Conservation (phyloP, 2,113 vertebrate genomes). For the Hipposideros armiger region DNA sequence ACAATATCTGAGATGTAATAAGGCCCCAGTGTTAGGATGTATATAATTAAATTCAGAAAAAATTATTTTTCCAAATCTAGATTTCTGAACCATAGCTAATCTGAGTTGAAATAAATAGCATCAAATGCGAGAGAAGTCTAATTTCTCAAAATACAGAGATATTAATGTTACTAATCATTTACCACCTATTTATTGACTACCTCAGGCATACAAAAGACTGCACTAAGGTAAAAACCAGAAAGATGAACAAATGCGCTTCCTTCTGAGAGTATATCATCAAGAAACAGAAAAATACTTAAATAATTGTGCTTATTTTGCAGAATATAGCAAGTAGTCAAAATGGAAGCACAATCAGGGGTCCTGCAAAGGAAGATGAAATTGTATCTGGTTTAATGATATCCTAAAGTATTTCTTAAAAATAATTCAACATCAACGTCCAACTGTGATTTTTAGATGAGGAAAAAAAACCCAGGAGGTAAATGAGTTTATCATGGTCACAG, state of each 20-base stretch:
- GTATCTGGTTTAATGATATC: background rate
- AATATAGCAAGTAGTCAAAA: background rate
- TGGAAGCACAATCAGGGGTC: background rate
- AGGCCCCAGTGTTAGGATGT: background rate
- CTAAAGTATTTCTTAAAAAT: background rate
- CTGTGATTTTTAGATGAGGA: background rate
- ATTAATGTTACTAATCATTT: background rate
- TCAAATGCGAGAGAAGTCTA: background rate
- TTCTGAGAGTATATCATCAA: background rate
- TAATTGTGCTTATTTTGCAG: background rate
- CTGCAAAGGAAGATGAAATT: background rate
- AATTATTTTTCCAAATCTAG: background rate
- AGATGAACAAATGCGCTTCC: background rate
- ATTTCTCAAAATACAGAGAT: conserved; percentile 2
- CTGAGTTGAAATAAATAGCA: background rate
- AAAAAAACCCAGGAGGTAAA: background rate
- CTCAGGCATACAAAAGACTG: background rate
- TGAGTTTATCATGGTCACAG: background rate
- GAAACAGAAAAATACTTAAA: background rate
- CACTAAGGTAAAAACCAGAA: background rate
- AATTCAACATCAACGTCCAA: background rate
- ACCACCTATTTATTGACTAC: background rate
- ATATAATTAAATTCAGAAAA: background rate
- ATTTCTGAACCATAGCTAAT: background rate
- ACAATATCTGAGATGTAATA: too few species aligned